Conservation (phyloP, 2,113 vertebrate species). For the Sterna hirundo region DNA sequence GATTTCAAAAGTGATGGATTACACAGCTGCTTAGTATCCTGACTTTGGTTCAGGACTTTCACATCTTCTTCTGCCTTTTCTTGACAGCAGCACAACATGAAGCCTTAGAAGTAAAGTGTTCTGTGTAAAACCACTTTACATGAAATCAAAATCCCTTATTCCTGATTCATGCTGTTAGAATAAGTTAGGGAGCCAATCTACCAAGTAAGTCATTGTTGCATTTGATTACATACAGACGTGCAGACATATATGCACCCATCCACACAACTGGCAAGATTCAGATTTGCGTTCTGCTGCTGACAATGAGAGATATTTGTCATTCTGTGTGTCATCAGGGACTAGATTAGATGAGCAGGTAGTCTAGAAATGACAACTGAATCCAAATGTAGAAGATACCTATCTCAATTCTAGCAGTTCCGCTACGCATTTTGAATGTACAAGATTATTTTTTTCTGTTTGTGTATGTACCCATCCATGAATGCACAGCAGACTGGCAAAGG, state of each 20-base stretch:
- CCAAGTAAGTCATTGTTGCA: neutral
- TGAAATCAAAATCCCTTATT: neutral
- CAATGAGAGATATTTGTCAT: neutral
- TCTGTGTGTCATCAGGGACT: neutral
- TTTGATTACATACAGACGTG: neutral
- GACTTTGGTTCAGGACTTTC: neutral
- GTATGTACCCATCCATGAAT: neutral
- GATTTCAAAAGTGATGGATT: neutral
- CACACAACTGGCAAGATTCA: neutral
- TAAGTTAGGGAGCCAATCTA: neutral
- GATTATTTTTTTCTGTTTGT: neutral
- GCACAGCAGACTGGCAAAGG: neutral
- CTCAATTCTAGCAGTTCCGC: neutral
- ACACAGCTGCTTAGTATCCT: neutral
- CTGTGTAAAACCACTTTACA: neutral
- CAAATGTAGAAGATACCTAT: neutral
- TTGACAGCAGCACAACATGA: neutral
- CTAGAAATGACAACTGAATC: neutral
- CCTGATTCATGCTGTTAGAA: neutral
- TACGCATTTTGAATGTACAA: neutral
- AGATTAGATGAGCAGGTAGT: neutral
- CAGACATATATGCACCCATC: neutral
- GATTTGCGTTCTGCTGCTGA: neutral
- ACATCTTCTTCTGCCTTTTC: neutral
- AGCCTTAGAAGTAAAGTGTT: neutral